A percentile compares a stretch with the other conserved stretches of the same genome.
These are phyloP conservation scores for Drosophila maculinotata DNA, from an alignment of 2,888 invertebrate species.

Conservation along the genomic window DNA sequence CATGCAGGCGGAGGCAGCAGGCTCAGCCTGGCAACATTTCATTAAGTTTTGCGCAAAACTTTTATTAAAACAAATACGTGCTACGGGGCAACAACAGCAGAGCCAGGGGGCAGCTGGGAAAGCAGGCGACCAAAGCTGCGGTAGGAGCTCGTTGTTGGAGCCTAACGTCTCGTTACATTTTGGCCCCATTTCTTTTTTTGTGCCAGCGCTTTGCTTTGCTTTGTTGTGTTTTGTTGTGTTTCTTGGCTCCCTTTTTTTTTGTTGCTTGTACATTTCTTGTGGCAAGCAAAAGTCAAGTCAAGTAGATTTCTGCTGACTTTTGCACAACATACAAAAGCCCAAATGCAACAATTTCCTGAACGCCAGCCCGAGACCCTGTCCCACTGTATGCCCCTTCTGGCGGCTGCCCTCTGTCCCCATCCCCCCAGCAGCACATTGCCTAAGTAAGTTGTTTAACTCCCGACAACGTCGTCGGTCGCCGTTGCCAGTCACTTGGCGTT, in stretches of 20 bases:
- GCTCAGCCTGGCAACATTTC: slow-evolving; percentile 72
- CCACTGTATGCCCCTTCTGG: neutral
- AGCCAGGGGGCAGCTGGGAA: no score
- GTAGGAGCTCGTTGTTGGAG: slow-evolving; percentile 15
- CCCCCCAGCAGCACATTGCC: slow-evolving; percentile 47
- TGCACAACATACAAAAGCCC: slow-evolving; percentile 69
- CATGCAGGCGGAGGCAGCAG: slow-evolving; percentile 36
- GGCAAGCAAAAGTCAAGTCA: slow-evolving; percentile 79
- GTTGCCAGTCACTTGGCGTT: slow-evolving; percentile 51
- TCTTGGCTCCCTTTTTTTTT: slow-evolving; percentile 27
- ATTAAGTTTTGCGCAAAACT: slow-evolving; percentile 80
- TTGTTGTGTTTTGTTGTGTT: slow-evolving; percentile 27
- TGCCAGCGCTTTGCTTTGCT: slow-evolving; percentile 15
- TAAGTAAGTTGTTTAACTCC: slow-evolving; percentile 81
- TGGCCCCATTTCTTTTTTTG: slow-evolving; percentile 53
- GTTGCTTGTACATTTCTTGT: slow-evolving; percentile 49
- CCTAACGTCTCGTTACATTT: slow-evolving; percentile 73
- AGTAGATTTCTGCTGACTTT: slow-evolving; percentile 78
- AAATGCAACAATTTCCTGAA: slow-evolving; percentile 79
- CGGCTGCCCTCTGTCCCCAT: slow-evolving; percentile 9
- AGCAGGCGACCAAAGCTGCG: neutral
- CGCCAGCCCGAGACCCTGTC: slow-evolving; percentile 34
- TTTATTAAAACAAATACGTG: slow-evolving; percentile 81
- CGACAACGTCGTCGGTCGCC: slow-evolving; percentile 50
- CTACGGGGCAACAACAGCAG: slow-evolving; percentile 55